Conservation (phyloP, 2,888 invertebrate genomes). For the Megalurothrips usitatus region DNA sequence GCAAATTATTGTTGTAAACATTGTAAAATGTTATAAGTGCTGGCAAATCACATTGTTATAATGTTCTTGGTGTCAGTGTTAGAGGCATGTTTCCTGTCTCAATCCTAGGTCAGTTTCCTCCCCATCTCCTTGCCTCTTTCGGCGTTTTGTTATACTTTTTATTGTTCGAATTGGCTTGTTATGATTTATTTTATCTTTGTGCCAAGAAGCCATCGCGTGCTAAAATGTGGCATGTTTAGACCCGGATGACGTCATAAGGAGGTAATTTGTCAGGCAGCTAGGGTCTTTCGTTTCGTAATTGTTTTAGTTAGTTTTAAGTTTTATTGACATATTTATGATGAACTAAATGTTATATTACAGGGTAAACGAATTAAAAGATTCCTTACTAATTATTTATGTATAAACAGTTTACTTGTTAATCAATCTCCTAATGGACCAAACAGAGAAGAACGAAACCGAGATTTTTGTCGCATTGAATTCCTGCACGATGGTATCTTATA, state of each 20-base stretch:
- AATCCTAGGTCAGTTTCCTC: slow-evolving; percentile 9
- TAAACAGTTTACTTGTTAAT: slow-evolving; percentile 27
- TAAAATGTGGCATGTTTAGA: slow-evolving; percentile 8
- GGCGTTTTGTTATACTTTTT: background rate
- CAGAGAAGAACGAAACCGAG: background rate
- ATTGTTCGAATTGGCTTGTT: background rate
- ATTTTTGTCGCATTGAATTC: slow-evolving; percentile 18
- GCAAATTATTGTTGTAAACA: slow-evolving; percentile 14
- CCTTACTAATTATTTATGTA: slow-evolving; percentile 27
- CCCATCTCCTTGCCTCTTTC: slow-evolving; percentile 21
- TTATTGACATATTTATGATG: slow-evolving; percentile 24
- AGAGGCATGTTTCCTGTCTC: slow-evolving; percentile 17
- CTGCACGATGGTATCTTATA: background rate
- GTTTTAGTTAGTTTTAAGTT: slow-evolving; percentile 27
- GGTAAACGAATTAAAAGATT: slow-evolving; percentile 27
- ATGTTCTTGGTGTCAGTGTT: slow-evolving; percentile 4
- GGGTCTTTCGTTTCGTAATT: slow-evolving; percentile 22
- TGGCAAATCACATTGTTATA: slow-evolving; percentile 10
- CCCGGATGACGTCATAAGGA: background rate
- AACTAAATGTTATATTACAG: slow-evolving; percentile 27
- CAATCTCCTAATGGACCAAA: slow-evolving; percentile 26
- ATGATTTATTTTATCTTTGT: slow-evolving; percentile 15
- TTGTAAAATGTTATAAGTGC: slow-evolving; percentile 15
- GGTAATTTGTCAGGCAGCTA: background rate
- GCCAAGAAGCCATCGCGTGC: slow-evolving; percentile 21